Evolutionary conservation across 1,140 invertebrate genomes (phyloP).

Genomic region (Frieseomelitta varia): DNA sequence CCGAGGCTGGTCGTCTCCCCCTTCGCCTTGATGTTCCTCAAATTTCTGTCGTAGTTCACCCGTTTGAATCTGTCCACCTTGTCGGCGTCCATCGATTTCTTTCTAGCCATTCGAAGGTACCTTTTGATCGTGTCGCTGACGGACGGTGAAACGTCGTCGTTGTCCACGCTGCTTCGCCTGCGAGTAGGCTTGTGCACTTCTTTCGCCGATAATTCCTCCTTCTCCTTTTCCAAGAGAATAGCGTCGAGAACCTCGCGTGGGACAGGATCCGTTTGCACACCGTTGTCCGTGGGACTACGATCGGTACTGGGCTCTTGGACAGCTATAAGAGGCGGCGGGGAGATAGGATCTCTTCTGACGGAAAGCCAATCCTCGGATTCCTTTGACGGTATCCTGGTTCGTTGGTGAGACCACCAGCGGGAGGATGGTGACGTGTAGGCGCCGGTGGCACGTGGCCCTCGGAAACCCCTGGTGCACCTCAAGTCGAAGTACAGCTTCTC

Average conservation of each 20-base stretch:
- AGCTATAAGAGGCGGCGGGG: slow-evolving; percentile 87
- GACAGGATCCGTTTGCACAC: slow-evolving; percentile 85
- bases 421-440: slow-evolving; percentile 76
- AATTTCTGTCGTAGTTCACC: slow-evolving; percentile 93
- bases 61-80: slow-evolving; percentile 92
- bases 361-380: slow-evolving; percentile 33
- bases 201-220: slow-evolving; percentile 66
- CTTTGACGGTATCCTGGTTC: slow-evolving; percentile 70
- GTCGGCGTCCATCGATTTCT: slow-evolving; percentile 91
- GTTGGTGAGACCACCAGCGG: slow-evolving; percentile 76
- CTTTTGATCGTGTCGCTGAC: slow-evolving; percentile 93
- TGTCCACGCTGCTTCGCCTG: slow-evolving; percentile 88
- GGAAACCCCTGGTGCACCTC: slow-evolving; percentile 86
- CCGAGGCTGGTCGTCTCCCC: slow-evolving; percentile 88
- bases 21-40: slow-evolving; percentile 92
- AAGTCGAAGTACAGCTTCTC: slow-evolving; percentile 89
- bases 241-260: slow-evolving; percentile 82
- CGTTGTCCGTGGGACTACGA: slow-evolving; percentile 77
- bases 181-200: slow-evolving; percentile 74
- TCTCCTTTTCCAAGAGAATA: slow-evolving; percentile 72
- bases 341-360: slow-evolving; percentile 74
- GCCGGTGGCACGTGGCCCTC: slow-evolving; percentile 81
- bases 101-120: slow-evolving; percentile 91
- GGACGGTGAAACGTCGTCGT: slow-evolving; percentile 92
- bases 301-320: slow-evolving; percentile 85